Percentiles rank a stretch among this genome's conserved stretches.
phyloP scores from a whole-genome alignment of 2,797 vertebrate species.

The Gadopsis bispinosus region DNA sequence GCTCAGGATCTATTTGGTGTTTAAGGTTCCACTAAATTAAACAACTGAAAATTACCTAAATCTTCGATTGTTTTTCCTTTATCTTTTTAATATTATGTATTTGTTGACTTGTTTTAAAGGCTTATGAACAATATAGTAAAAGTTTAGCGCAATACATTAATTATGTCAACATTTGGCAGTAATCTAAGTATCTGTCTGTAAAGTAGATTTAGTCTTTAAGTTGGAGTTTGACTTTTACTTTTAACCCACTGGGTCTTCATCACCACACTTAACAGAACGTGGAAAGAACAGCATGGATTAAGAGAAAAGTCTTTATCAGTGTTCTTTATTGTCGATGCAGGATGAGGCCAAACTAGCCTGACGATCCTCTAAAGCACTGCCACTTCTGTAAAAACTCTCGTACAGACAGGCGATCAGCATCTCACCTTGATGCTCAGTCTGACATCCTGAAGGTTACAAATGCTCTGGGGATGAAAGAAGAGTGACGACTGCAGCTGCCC shows the following conservation, averaged over 20 bases:
- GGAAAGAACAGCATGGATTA: background rate
- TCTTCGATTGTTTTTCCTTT: background rate
- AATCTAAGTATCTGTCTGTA: background rate
- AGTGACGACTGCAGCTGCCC: constrained; percentile 70
- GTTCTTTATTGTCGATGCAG: background rate
- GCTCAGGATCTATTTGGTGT: background rate
- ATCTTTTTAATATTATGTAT: background rate
- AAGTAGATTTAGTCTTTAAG: background rate
- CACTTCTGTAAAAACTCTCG: background rate
- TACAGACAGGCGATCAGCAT: background rate
- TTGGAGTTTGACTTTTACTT: background rate
- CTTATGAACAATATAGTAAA: background rate
- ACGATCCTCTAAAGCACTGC: background rate
- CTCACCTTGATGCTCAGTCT: constrained; percentile 87
- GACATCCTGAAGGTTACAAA: constrained; percentile 83
- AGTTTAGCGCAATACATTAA: background rate
- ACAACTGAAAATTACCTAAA: background rate
- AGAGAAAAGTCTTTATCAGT: background rate
- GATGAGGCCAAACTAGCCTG: background rate
- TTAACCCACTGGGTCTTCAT: background rate
- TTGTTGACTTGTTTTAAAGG: background rate
- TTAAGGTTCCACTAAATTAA: background rate
- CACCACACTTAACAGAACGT: background rate
- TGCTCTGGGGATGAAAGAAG: constrained; percentile 82
- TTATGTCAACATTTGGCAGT: background rate